Evolutionary conservation across 2,797 vertebrate genomes (phyloP).

Genomic region (Salmo trutta): DNA sequence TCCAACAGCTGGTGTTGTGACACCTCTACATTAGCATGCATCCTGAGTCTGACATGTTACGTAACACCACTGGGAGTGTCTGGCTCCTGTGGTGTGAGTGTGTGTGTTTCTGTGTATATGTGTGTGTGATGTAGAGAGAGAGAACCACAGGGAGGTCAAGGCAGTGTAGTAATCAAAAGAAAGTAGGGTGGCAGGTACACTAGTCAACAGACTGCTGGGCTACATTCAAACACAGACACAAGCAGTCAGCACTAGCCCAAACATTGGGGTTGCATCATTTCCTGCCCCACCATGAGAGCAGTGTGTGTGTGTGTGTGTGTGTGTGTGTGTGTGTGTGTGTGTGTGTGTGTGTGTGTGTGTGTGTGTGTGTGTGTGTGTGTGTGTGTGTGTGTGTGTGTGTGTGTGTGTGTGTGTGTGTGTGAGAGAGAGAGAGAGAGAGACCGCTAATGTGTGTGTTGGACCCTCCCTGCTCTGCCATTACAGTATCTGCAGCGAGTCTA

Average conservation of each 20-base stretch:
- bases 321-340: too few species aligned
- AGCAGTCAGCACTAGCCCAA: not conserved
- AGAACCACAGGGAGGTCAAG: not conserved
- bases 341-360: not conserved
- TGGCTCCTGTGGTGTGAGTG: constrained; percentile 11
- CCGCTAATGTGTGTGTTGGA: not conserved
- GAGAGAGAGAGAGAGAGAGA: too few species aligned
- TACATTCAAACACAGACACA: not conserved
- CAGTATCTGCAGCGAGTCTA: constrained; percentile 25
- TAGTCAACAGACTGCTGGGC: constrained; percentile 7
- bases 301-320: not conserved
- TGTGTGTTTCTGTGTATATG: not conserved
- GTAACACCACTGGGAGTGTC: constrained; percentile 4
- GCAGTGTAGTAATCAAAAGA: not conserved
- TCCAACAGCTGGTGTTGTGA: constrained; percentile 13
- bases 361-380: too few species aligned
- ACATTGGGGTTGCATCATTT: not conserved
- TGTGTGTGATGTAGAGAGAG: not conserved
- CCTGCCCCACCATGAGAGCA: not conserved
- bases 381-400: too few species aligned
- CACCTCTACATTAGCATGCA: constrained; percentile 8
- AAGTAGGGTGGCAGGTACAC: not conserved
- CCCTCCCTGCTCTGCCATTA: constrained; percentile 20
- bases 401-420: not conserved
- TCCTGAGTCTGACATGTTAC: constrained; percentile 18